A percentile compares a stretch with the other conserved stretches of the same genome.
Conservation (phyloP, 2,888 invertebrate genomes). For the Sylvicola cinctus region DNA sequence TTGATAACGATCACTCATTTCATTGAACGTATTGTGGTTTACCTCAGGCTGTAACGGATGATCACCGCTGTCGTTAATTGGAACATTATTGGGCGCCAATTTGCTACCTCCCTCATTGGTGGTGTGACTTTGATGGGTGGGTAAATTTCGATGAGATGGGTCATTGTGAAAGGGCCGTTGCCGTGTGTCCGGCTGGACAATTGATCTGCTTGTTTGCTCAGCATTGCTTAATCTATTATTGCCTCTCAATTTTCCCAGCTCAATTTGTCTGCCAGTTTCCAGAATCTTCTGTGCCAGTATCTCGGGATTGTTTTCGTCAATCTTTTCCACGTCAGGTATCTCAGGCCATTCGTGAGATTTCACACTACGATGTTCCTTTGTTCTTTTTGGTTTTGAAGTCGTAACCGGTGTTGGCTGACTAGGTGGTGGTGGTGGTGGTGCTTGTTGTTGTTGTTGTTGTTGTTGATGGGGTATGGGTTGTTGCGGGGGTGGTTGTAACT, state of each 20-base stretch:
- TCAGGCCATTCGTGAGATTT: slow-evolving; percentile 84
- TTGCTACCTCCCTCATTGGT: too few species aligned
- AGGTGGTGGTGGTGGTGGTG: neutral
- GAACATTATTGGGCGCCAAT: slow-evolving; percentile 18
- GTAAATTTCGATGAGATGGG: too few species aligned
- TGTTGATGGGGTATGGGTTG: slow-evolving; percentile 3
- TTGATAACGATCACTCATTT: neutral
- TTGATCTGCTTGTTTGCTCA: slow-evolving; percentile 21
- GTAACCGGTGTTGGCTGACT: too few species aligned
- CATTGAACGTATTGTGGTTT: neutral
- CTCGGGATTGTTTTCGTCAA: slow-evolving; percentile 82
- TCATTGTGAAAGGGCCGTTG: too few species aligned
- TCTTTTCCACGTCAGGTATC: slow-evolving; percentile 73
- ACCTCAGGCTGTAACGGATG: too few species aligned
- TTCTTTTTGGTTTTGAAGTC: too few species aligned
- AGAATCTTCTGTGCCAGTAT: slow-evolving; percentile 74
- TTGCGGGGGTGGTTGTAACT: slow-evolving; percentile 13
- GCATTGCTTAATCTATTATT: slow-evolving; percentile 8
- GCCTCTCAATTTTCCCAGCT: slow-evolving; percentile 47
- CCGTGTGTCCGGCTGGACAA: slow-evolving; percentile 22
- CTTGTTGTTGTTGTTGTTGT: slow-evolving; percentile 10
- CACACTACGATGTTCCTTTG: slow-evolving; percentile 31
- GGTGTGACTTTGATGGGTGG: too few species aligned
- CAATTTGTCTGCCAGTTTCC: slow-evolving; percentile 74
- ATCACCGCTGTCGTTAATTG: neutral